Base-by-base conservation (phyloP, 2,797 vertebrate species). In the Danio tinwini region DNA sequence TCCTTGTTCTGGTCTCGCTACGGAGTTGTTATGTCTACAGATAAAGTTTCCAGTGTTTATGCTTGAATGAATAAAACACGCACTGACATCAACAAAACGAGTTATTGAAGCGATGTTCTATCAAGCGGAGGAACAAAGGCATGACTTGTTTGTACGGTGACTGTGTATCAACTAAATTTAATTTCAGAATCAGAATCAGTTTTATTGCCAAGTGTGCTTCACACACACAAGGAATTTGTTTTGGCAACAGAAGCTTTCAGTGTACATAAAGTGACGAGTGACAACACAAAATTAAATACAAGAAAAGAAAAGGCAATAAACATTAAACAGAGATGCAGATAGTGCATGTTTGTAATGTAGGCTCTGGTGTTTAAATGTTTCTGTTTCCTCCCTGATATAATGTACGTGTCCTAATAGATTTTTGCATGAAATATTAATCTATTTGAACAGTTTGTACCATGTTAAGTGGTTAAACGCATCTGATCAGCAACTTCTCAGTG, bases 21-120 rank as follows among this genome's bases (percentile, higher is more conserved):
- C 19, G 42, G 53, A 75, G 64, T 70, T 84, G 82, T 83, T 85
- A 78, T 82, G 84, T 87, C 80, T 84, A 49, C 63, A 81, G 82
- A 84, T 84, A 69, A 79, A 80, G 70, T 83, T 85, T 83, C 83
- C 77, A 49, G 47, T 82, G 49, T 74, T 50, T 80, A 62, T 75
- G 62, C 55, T 76, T 68, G 17, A 67, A 78, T 58, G 17, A 82
- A 72, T 37, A 55, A 72, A 74, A 71, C 12, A 17, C 59, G 77
- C 39, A 55, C n/a, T 39, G 75, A 74, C 68, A 19, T 67, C 44
- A 71, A 71, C 68, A 68, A 77, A 80, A 64, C 65, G 7, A 29
- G 61, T n/a, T 59, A 37, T 13, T 69, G n/a, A 78, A 76, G 73
- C 69, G 45, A 47, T 62, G 4, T 50, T 62, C 70, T 78, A 81